These are phyloP conservation scores for Luperina nickerlii DNA, from an alignment of 2,888 invertebrate species.

Conservation along the genomic window DNA sequence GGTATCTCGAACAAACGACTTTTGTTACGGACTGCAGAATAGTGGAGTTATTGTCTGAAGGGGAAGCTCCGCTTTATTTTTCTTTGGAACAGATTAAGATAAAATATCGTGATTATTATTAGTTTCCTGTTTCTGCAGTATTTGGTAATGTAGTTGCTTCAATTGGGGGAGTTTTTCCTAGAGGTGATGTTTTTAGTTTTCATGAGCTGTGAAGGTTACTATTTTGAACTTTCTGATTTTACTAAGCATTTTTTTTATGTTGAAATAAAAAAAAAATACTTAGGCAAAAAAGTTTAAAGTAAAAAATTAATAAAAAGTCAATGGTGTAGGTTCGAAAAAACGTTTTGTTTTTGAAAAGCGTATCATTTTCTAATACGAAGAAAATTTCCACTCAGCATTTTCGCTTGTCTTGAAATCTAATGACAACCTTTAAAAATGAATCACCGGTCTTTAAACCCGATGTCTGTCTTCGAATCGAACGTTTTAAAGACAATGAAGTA, in stretches of 20 bases:
- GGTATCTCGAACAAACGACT: constrained; percentile 73
- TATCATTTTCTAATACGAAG: neutral
- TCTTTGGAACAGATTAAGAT: constrained; percentile 61
- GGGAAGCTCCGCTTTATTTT: constrained; percentile 57
- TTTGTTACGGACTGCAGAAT: constrained; percentile 70
- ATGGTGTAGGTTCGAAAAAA: neutral
- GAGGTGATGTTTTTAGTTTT: neutral
- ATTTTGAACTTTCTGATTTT: neutral
- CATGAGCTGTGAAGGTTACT: neutral
- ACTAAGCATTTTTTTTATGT: too few relatives aligned
- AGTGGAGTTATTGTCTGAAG: constrained; percentile 60
- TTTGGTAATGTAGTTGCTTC: constrained; percentile 20
- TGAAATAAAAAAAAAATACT: neutral
- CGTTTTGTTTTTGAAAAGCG: neutral
- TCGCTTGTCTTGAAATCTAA: neutral
- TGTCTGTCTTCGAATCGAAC: neutral
- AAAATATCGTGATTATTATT: constrained; percentile 62
- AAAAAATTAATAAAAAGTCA: neutral
- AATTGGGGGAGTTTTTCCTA: constrained; percentile 2
- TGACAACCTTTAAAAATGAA: neutral
- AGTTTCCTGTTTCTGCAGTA: constrained; percentile 54
- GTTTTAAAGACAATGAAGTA: constrained; percentile 18
- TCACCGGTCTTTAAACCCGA: neutral
- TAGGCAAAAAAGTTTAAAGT: too few relatives aligned
- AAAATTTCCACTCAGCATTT: neutral